Evolutionary conservation across 2,797 vertebrate genomes (phyloP).

Genomic region (Thalassophryne amazonica): DNA sequence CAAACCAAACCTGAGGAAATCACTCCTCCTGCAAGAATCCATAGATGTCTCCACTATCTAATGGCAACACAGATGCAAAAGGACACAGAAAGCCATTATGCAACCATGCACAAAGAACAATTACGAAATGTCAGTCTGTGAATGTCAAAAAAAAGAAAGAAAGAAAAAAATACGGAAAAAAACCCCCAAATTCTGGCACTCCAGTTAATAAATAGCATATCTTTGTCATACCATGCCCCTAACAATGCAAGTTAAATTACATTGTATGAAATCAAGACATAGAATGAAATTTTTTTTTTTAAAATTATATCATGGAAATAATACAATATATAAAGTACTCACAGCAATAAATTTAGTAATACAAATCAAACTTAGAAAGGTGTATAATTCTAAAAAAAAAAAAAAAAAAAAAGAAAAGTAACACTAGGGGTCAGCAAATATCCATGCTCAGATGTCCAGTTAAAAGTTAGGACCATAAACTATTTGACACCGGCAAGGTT

Average conservation of each 20-base stretch:
- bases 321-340: conserved; percentile 67
- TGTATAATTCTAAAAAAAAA: conserved; percentile 79
- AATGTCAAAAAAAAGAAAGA: conserved; percentile 51
- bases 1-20: conserved; percentile 43
- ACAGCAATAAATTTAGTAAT: conserved; percentile 59
- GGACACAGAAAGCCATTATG: conserved; percentile 49
- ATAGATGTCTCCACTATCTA: conserved; percentile 20
- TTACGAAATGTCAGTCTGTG: conserved; percentile 53
- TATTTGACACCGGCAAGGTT: no score
- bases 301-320: conserved; percentile 54
- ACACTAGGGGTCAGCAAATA: conserved; percentile 80
- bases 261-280: conserved; percentile 50
- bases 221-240: conserved; percentile 25
- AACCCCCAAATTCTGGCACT: conserved; percentile 47
- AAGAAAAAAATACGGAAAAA: conserved; percentile 26
- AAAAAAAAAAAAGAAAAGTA: no score
- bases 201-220: conserved; percentile 43
- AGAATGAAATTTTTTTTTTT: conserved; percentile 58
- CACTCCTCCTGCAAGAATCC: conserved; percentile 37
- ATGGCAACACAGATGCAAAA: conserved; percentile 44
- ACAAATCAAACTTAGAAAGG: conserved; percentile 66
- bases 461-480: no score
- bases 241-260: conserved; percentile 43
- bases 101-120: conserved; percentile 40
- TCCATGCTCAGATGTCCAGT: conserved; percentile 75